Conservation (phyloP, 2,113 vertebrate species). For the Oreochromis tanganicae region DNA sequence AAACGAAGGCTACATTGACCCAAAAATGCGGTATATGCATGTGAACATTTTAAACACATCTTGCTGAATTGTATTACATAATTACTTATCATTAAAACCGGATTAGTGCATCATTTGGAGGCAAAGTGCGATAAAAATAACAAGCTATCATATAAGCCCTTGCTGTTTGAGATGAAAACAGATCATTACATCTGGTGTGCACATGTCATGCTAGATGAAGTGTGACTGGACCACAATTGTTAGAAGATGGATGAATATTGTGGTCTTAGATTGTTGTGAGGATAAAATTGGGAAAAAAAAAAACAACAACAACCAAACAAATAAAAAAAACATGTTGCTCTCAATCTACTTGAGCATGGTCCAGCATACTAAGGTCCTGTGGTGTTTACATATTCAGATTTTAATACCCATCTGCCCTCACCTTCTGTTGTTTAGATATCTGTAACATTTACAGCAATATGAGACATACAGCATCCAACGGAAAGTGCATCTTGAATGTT, state of each 20-base stretch:
- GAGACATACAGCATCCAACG: not conserved
- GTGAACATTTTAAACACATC: not conserved
- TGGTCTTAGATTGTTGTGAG: not conserved
- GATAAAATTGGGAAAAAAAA: not conserved
- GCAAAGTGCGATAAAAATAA: not conserved
- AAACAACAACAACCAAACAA: not conserved
- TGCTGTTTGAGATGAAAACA: not conserved
- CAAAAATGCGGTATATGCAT: not conserved
- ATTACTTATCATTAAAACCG: not conserved
- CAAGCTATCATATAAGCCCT: not conserved
- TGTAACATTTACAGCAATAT: not conserved
- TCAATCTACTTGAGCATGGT: not conserved
- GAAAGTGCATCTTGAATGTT: not conserved
- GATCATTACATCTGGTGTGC: not conserved
- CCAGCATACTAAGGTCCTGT: not conserved
- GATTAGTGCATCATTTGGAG: not conserved
- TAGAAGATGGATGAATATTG: not conserved
- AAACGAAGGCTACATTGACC: not conserved
- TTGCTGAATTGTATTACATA: not conserved
- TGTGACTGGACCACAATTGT: not conserved
- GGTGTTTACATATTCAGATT: not conserved
- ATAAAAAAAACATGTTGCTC: not conserved
- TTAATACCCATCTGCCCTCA: not conserved
- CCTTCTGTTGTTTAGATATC: not conserved
- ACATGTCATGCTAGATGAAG: not conserved